A percentile compares a stretch with the other conserved stretches of the same genome.
Evolutionary conservation across 2,797 vertebrate genomes (phyloP).

Genomic region (Melanotaenia nigrans): DNA sequence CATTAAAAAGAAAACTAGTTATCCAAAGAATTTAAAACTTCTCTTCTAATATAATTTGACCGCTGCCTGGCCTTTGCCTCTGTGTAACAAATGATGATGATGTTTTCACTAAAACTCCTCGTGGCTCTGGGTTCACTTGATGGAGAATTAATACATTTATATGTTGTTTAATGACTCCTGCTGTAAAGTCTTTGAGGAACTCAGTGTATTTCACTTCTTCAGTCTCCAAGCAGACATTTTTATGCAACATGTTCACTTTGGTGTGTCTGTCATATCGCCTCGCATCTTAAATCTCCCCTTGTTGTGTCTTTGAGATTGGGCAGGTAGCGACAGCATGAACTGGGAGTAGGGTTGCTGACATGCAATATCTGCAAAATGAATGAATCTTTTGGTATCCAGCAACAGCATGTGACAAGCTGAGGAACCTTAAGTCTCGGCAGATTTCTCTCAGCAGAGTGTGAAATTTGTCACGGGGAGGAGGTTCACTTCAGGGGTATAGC

Average conservation of each 20-base stretch:
- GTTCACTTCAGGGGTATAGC: slow-evolving; percentile 63
- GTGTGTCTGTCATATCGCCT: slow-evolving; percentile 47
- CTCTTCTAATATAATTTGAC: slow-evolving; percentile 28
- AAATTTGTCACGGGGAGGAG: slow-evolving; percentile 75
- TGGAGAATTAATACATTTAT: slow-evolving; percentile 25
- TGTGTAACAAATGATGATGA: slow-evolving; percentile 19
- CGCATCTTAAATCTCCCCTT: slow-evolving; percentile 45
- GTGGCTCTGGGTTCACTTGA: slow-evolving; percentile 17
- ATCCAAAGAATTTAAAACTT: slow-evolving; percentile 9
- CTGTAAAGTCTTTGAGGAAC: slow-evolving; percentile 14
- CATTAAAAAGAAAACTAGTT: slow-evolving; percentile 18
- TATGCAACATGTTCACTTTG: slow-evolving; percentile 31
- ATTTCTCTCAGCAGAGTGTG: slow-evolving; percentile 72
- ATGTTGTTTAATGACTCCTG: slow-evolving; percentile 25
- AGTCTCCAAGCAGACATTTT: slow-evolving; percentile 21
- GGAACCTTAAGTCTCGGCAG: slow-evolving; percentile 68
- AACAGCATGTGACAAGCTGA: slow-evolving; percentile 64
- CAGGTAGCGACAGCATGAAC: slow-evolving; percentile 47
- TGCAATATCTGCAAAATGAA: slow-evolving; percentile 60
- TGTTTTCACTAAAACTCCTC: slow-evolving; percentile 30
- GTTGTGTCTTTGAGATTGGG: slow-evolving; percentile 41
- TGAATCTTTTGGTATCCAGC: slow-evolving; percentile 64
- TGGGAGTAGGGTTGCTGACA: slow-evolving; percentile 52
- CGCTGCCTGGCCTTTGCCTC: slow-evolving; percentile 6
- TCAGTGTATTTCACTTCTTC: slow-evolving; percentile 27